A percentile compares a stretch with the other conserved stretches of the same genome.
phyloP scores from a whole-genome alignment of 2,113 vertebrate species.

The Coryphaenoides rupestris region DNA sequence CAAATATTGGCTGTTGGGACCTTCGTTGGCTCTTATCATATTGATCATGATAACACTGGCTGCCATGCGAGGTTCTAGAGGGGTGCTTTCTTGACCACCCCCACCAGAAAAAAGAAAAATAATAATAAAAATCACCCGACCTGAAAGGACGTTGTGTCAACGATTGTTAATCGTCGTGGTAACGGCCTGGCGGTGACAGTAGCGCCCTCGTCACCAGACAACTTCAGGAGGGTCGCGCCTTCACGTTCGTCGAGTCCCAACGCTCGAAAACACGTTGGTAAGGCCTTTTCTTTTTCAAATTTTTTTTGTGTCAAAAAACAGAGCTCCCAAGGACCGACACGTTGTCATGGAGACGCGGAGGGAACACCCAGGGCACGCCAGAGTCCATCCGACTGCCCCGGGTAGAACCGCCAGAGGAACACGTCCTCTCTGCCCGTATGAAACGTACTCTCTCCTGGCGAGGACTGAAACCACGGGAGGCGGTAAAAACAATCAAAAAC shows the following conservation, averaged over 20 bases:
- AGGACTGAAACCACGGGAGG: slow-evolving; percentile 52
- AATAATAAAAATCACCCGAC: no score
- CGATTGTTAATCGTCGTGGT: slow-evolving; percentile 13
- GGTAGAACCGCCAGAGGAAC: slow-evolving; percentile 39
- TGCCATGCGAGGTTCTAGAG: no score
- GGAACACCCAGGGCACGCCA: slow-evolving; percentile 38
- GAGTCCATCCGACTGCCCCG: slow-evolving; percentile 22
- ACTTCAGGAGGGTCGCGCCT: slow-evolving; percentile 11
- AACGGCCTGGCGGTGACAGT: neutral
- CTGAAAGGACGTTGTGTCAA: slow-evolving; percentile 30
- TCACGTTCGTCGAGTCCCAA: slow-evolving; percentile 22
- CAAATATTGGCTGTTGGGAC: no score
- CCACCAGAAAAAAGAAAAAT: no score
- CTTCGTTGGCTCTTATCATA: no score
- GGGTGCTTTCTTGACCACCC: no score
- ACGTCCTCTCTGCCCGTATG: slow-evolving; percentile 41
- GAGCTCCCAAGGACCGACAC: slow-evolving; percentile 55
- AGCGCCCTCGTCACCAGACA: slow-evolving; percentile 3
- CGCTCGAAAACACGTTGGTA: slow-evolving; percentile 52
- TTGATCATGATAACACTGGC: no score
- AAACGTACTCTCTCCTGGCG: slow-evolving; percentile 51
- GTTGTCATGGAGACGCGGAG: slow-evolving; percentile 49
- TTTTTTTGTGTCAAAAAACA: slow-evolving; percentile 37
- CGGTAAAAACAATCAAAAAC: slow-evolving; percentile 46
- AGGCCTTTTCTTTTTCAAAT: slow-evolving; percentile 62